Conservation (phyloP, 1,140 invertebrate genomes). For the Formica selysi region DNA sequence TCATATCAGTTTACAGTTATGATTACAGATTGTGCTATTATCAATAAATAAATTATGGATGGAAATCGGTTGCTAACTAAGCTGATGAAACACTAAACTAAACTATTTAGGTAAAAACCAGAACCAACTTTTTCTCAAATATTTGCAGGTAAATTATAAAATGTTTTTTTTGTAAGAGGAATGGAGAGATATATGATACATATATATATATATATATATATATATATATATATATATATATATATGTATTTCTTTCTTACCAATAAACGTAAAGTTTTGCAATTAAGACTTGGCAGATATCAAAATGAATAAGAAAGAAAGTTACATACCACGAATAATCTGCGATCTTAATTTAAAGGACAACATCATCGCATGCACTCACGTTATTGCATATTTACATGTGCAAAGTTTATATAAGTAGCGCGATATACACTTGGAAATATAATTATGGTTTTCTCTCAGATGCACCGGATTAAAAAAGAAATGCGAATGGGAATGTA, state of each 20-base stretch:
- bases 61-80: background rate
- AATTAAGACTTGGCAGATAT: background rate
- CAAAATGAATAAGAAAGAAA: background rate
- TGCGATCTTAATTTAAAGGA: background rate
- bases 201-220: too few relatives aligned
- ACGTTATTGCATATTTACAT: background rate
- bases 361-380: background rate
- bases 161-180: background rate
- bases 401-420: background rate
- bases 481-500: background rate
- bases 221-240: too few relatives aligned
- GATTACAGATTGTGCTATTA: background rate
- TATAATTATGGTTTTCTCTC: slow-evolving; percentile 9
- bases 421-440: background rate
- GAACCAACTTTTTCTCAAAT: background rate
- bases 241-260: background rate
- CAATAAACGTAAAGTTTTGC: background rate
- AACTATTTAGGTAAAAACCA: background rate
- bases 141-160: background rate
- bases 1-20: background rate
- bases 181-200: too few relatives aligned
- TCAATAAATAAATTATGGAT: background rate
- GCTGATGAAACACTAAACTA: background rate
- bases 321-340: background rate
- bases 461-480: background rate